These are phyloP conservation scores for Subacronicta megacephala DNA, from an alignment of 2,888 invertebrate genomes.

Conservation along the genomic window DNA sequence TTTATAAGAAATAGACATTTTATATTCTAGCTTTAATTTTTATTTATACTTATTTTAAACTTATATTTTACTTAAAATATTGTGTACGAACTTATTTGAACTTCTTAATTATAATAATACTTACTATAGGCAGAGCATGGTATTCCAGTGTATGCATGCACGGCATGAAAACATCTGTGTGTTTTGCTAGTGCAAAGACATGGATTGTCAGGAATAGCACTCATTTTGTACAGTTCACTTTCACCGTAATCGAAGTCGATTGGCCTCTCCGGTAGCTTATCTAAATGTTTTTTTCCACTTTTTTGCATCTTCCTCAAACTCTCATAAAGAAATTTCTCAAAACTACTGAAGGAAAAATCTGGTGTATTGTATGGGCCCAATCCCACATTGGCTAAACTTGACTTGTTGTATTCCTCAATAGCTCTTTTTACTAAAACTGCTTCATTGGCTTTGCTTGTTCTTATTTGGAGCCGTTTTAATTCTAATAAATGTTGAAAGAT, in stretches of 20 bases:
- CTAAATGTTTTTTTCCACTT: conserved; percentile 91
- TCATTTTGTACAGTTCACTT: conserved; percentile 90
- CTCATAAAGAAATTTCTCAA: conserved; percentile 97
- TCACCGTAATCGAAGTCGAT: conserved; percentile 88
- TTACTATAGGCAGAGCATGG: conserved; percentile 96
- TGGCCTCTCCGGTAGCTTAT: conserved; percentile 89
- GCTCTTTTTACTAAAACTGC: conserved; percentile 96
- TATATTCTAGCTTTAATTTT: too few relatives aligned
- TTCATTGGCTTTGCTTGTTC: conserved; percentile 96
- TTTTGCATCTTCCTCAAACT: conserved; percentile 94
- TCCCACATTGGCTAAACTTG: conserved; percentile 92
- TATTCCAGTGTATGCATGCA: conserved; percentile 96
- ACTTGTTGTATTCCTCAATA: conserved; percentile 95
- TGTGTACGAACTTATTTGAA: background rate
- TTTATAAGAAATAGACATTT: too few relatives aligned
- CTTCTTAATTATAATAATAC: conserved; percentile 74
- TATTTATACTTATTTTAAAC: too few relatives aligned
- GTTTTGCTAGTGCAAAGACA: conserved; percentile 96
- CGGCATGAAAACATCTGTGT: conserved; percentile 96
- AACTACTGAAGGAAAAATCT: conserved; percentile 93
- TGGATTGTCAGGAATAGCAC: conserved; percentile 92
- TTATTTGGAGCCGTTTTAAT: conserved; percentile 96
- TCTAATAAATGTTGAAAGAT: conserved; percentile 98
- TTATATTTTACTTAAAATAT: too few relatives aligned
- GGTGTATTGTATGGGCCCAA: conserved; percentile 91